phyloP scores from a whole-genome alignment of 2,113 vertebrate genomes.

The Syrrhaptes paradoxus region DNA sequence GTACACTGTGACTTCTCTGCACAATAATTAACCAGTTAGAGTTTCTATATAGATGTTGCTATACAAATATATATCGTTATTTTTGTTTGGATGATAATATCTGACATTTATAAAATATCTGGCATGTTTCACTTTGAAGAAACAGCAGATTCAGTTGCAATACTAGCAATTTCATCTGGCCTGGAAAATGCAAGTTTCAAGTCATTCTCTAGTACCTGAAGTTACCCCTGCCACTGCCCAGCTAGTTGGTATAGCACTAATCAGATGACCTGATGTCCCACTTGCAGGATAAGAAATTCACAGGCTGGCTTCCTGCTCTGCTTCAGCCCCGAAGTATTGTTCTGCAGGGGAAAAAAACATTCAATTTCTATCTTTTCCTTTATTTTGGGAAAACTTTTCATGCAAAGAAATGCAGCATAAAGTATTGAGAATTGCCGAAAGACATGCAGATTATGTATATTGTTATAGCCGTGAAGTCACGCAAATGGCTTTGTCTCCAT shows the following conservation, averaged over 20 bases:
- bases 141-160: not conserved
- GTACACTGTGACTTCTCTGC: not conserved
- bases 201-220: not conserved
- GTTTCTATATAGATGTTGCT: not conserved
- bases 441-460: constrained; percentile 34
- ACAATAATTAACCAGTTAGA: not conserved
- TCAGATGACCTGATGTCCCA: not conserved
- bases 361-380: not conserved
- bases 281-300: not conserved
- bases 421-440: constrained; percentile 37
- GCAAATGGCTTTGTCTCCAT: constrained; percentile 66
- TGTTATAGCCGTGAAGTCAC: constrained; percentile 57
- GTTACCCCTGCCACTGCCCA: not conserved
- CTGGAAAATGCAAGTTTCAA: not conserved
- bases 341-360: not conserved
- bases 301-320: not conserved
- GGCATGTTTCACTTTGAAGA: not conserved
- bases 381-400: constrained; percentile 22
- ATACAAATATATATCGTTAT: not conserved
- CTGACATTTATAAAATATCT: not conserved
- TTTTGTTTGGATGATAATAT: not conserved
- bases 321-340: not conserved
- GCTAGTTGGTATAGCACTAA: not conserved
- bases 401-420: not conserved
- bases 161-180: not conserved